A percentile compares a stretch with the other conserved stretches of the same genome.
These are phyloP conservation scores for Numenius arquata DNA, from an alignment of 2,113 vertebrate genomes.

Conservation along the genomic window DNA sequence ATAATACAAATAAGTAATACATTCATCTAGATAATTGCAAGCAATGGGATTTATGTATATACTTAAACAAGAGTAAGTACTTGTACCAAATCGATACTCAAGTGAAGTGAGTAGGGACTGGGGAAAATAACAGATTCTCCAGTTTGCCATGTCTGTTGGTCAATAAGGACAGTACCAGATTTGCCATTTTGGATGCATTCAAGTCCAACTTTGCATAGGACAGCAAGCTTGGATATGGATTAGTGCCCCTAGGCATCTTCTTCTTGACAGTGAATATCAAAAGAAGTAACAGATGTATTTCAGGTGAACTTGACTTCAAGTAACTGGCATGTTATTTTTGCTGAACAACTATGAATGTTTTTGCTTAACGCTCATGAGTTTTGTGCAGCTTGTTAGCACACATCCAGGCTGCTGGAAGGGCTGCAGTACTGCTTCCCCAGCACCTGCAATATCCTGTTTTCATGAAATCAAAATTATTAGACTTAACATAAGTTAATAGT, in stretches of 20 bases:
- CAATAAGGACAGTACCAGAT: not conserved
- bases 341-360: not conserved
- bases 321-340: not conserved
- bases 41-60: not conserved
- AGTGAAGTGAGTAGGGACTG: not conserved
- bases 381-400: not conserved
- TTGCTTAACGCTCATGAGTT: not conserved
- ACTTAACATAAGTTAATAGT: not conserved
- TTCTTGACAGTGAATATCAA: not conserved
- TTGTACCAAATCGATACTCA: not conserved
- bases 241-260: not conserved
- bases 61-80: not conserved
- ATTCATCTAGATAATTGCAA: not conserved
- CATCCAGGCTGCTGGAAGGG: not conserved
- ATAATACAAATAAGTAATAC: not conserved
- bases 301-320: not conserved
- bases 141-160: not conserved
- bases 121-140: not conserved
- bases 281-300: not conserved
- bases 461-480: not conserved
- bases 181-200: not conserved
- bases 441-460: not conserved
- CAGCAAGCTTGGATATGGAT: not conserved
- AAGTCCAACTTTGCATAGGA: not conserved
- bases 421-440: not conserved